Evolutionary conservation across 2,797 vertebrate species (phyloP).

Genomic region (Borostomias antarcticus): DNA sequence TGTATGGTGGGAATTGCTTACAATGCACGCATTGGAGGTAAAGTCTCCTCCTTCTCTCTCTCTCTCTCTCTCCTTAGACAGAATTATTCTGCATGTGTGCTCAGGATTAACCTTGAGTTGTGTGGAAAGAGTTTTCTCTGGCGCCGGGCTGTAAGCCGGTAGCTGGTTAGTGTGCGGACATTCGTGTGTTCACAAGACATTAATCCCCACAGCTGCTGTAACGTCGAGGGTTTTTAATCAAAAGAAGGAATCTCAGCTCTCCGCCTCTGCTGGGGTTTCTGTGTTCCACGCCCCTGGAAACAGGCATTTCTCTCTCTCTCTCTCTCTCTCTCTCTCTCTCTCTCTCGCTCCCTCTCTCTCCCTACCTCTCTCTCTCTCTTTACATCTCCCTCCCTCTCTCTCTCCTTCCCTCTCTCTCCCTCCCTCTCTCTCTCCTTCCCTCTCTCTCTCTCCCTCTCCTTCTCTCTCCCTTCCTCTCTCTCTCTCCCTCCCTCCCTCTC

Average conservation of each 20-base stretch:
- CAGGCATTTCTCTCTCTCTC: background rate
- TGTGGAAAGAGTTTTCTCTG: conserved; percentile 4
- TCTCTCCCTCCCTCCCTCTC: background rate
- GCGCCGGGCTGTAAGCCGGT: conserved; percentile 1
- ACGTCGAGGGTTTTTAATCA: conserved; percentile 31
- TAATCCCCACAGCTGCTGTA: conserved; percentile 20
- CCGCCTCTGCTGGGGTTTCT: conserved; percentile 2
- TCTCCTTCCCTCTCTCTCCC: background rate
- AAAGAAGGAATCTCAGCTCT: conserved; percentile 13
- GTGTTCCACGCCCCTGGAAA: conserved; percentile 15
- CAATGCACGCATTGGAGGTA: conserved; percentile 86
- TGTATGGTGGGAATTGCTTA: conserved; percentile 85
- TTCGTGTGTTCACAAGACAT: conserved; percentile 27
- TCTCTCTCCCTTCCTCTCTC: background rate
- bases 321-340: conserved; percentile 7
- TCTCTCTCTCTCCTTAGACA: background rate
- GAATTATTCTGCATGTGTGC: conserved; percentile 26
- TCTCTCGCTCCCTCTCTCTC: background rate
- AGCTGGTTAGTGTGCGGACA: conserved; percentile 5
- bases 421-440: background rate
- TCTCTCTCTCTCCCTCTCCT: background rate
- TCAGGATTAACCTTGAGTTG: conserved; percentile 29
- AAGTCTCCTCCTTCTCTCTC: conserved; percentile 14
- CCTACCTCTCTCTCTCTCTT: background rate
- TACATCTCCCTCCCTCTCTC: background rate